Evolutionary conservation across 2,113 vertebrate genomes (phyloP).

Genomic region (Pseudorhombus dupliciocellatus): DNA sequence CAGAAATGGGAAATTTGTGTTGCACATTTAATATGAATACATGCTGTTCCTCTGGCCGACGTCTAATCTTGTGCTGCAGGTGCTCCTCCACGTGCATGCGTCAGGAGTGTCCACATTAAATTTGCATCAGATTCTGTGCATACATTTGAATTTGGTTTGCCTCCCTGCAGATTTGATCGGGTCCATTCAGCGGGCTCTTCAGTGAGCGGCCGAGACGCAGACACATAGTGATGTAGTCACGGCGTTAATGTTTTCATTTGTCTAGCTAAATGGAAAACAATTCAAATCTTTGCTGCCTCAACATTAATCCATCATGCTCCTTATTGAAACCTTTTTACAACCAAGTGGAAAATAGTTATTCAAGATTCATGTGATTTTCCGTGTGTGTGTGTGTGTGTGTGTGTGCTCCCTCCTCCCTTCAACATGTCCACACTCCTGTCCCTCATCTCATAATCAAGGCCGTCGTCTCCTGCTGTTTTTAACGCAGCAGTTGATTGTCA

Average conservation of each 20-base stretch:
- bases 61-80: background rate
- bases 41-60: background rate
- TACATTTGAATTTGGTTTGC: background rate
- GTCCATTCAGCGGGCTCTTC: background rate
- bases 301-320: too few species aligned
- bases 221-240: background rate
- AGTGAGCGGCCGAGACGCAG: background rate
- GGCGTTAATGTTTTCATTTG: too few species aligned
- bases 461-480: background rate
- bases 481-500: too few species aligned
- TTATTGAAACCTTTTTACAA: too few species aligned
- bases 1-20: constrained; percentile 40
- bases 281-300: too few species aligned
- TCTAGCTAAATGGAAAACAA: too few species aligned
- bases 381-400: background rate
- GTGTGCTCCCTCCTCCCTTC: background rate
- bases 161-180: background rate
- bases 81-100: constrained; percentile 16
- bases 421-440: background rate
- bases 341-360: too few species aligned
- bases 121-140: constrained; percentile 32
- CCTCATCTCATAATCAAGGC: background rate
- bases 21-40: constrained; percentile 44
- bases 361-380: background rate
- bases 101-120: constrained; percentile 36